Conservation (phyloP, 1,140 invertebrate genomes). For the Drosophila sp. region DNA sequence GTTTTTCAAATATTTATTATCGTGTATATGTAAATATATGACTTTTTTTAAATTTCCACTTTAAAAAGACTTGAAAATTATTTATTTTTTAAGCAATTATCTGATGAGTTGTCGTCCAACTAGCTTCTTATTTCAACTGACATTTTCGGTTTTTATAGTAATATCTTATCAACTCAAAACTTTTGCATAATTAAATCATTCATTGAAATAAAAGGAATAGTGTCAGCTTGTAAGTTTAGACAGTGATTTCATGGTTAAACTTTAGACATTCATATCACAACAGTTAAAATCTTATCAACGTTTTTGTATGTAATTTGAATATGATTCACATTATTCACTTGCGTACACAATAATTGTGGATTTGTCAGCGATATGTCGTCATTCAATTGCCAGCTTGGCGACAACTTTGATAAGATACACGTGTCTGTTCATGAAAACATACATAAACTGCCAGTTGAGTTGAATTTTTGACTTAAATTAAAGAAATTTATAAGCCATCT, state of each 20-base stretch:
- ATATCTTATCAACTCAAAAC: constrained; percentile 16
- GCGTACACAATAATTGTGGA: constrained; percentile 3
- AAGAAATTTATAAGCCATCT: constrained; percentile 30
- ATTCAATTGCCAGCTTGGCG: constrained; percentile 16
- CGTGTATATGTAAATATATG: no score
- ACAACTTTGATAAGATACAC: constrained; percentile 31
- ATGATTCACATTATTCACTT: constrained; percentile 30
- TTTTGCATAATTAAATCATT: constrained; percentile 16
- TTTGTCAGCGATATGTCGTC: constrained; percentile 36
- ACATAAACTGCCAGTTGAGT: constrained; percentile 25
- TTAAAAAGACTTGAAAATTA: no score
- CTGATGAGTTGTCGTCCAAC: no score
- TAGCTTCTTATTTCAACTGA: no score
- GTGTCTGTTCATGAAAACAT: not conserved
- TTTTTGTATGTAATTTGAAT: constrained; percentile 37
- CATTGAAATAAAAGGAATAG: constrained; percentile 12
- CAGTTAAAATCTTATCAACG: constrained; percentile 33
- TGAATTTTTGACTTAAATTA: constrained; percentile 60
- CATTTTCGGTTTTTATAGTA: not conserved
- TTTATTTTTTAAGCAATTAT: no score
- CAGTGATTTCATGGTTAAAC: constrained; percentile 18
- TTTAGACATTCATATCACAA: constrained; percentile 4
- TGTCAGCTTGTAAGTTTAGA: constrained; percentile 6
- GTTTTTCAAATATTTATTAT: no score
- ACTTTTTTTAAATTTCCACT: no score